These are phyloP conservation scores for Nasonia giraulti DNA, from an alignment of 1,140 invertebrate species.

Conservation along the genomic window DNA sequence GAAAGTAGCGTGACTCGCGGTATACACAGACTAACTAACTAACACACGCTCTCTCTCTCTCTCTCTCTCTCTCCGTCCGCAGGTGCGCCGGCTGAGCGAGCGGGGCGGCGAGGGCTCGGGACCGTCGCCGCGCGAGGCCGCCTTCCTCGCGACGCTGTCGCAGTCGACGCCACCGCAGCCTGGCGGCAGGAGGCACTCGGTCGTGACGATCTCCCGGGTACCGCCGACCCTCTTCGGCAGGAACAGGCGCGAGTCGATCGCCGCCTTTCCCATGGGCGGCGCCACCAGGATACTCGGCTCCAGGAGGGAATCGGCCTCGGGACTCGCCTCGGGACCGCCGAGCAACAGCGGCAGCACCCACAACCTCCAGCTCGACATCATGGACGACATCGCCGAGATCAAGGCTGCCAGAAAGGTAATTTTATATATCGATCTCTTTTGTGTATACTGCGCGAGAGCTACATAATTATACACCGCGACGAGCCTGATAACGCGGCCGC, in stretches of 20 bases:
- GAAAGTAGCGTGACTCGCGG: not conserved
- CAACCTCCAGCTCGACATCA: constrained; percentile 88
- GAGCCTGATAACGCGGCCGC: no score
- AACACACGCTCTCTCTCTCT: no score
- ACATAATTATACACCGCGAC: no score
- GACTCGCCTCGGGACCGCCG: constrained; percentile 75
- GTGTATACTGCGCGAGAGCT: no score
- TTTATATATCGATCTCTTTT: not conserved
- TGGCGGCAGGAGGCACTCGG: constrained; percentile 85
- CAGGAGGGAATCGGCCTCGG: constrained; percentile 71
- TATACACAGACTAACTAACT: no score
- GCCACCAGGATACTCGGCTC: constrained; percentile 69
- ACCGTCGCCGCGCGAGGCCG: constrained; percentile 80
- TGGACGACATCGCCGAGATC: constrained; percentile 86
- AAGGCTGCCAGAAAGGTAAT: constrained; percentile 83
- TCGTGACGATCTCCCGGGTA: constrained; percentile 87
- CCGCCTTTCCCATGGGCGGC: constrained; percentile 79
- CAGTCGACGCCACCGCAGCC: constrained; percentile 81
- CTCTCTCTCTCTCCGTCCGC: not conserved
- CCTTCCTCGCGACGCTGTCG: constrained; percentile 86
- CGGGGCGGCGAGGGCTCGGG: constrained; percentile 83
- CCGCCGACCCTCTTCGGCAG: constrained; percentile 84
- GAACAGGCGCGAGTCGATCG: constrained; percentile 85
- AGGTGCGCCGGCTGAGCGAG: constrained; percentile 86
- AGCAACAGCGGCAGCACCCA: constrained; percentile 84